phyloP scores from a whole-genome alignment of 1,140 invertebrate species.

The Camponotus vicinus region DNA sequence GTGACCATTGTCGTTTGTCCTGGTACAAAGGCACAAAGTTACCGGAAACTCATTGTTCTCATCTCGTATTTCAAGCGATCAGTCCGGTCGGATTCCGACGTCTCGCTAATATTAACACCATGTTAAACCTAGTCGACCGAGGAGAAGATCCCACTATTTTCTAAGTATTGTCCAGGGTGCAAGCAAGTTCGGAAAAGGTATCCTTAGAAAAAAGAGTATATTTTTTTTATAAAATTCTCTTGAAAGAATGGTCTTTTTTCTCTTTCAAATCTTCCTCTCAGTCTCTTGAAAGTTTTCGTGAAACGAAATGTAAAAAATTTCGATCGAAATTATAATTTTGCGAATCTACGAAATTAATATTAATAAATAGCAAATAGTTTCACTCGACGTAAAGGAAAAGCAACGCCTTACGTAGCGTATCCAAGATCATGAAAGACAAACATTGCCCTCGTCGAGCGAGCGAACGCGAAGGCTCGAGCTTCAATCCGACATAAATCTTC shows the following conservation, averaged over 20 bases:
- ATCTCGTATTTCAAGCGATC: slow-evolving; percentile 59
- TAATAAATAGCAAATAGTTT: slow-evolving; percentile 14
- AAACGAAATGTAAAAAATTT: background rate
- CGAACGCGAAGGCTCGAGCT: slow-evolving; percentile 5
- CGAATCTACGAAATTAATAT: background rate
- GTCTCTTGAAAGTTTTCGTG: background rate
- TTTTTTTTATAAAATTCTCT: slow-evolving; percentile 20
- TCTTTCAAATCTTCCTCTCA: background rate
- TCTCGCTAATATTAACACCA: slow-evolving; percentile 72
- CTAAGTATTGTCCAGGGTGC: slow-evolving; percentile 4
- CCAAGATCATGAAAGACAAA: slow-evolving; percentile 47
- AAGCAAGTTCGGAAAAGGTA: background rate
- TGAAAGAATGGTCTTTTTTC: background rate
- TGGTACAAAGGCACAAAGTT: slow-evolving; percentile 52
- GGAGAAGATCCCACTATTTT: slow-evolving; percentile 21
- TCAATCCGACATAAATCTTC: slow-evolving; percentile 71
- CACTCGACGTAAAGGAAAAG: background rate
- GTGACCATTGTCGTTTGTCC: slow-evolving; percentile 69
- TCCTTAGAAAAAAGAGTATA: background rate
- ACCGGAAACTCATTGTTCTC: slow-evolving; percentile 75
- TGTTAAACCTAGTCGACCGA: slow-evolving; percentile 64
- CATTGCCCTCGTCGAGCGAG: background rate
- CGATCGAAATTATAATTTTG: slow-evolving; percentile 10
- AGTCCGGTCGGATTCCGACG: slow-evolving; percentile 57
- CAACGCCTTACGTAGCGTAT: background rate